These are phyloP conservation scores for Drosophila seclusa DNA, from an alignment of 2,888 invertebrate species.

Conservation along the genomic window DNA sequence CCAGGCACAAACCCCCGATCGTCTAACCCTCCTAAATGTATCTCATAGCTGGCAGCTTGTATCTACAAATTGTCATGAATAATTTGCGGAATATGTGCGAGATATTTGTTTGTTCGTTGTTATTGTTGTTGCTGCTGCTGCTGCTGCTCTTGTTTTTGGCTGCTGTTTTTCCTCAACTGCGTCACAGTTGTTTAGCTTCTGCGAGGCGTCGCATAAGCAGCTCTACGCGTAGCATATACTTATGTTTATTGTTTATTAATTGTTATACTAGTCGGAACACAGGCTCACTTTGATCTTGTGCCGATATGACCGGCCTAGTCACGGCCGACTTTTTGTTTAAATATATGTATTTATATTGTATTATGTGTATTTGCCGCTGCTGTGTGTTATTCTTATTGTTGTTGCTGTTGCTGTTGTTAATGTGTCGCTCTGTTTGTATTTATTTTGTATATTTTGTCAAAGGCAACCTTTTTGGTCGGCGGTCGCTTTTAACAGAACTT, in stretches of 20 bases:
- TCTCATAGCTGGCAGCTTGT: slow-evolving; percentile 52
- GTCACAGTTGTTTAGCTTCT: slow-evolving; percentile 38
- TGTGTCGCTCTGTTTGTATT: slow-evolving; percentile 58
- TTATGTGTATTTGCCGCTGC: slow-evolving; percentile 33
- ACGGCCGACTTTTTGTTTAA: slow-evolving; percentile 65
- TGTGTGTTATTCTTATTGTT: slow-evolving; percentile 22
- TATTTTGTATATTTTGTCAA: slow-evolving; percentile 56
- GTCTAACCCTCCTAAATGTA: slow-evolving; percentile 4
- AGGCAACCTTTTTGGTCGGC: slow-evolving; percentile 39
- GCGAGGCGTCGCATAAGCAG: not conserved
- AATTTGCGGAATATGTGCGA: slow-evolving; percentile 50
- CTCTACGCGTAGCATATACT: slow-evolving; percentile 3
- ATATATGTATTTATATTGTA: slow-evolving; percentile 59
- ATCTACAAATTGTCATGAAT: slow-evolving; percentile 76
- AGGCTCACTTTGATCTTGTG: slow-evolving; percentile 58
- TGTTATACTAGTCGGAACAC: slow-evolving; percentile 43
- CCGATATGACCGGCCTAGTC: slow-evolving; percentile 57
- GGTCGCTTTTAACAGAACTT: slow-evolving; percentile 51
- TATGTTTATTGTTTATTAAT: slow-evolving; percentile 67
- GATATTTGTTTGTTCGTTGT: slow-evolving; percentile 12
- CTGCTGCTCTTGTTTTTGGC: slow-evolving; percentile 8
- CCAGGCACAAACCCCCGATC: slow-evolving; percentile 35
- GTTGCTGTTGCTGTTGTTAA: slow-evolving; percentile 39
- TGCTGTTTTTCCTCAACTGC: slow-evolving; percentile 39
- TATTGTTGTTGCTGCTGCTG: slow-evolving; percentile 1